Evolutionary conservation across 2,797 vertebrate genomes (phyloP).

Genomic region (Arnoldichthys spilopterus): DNA sequence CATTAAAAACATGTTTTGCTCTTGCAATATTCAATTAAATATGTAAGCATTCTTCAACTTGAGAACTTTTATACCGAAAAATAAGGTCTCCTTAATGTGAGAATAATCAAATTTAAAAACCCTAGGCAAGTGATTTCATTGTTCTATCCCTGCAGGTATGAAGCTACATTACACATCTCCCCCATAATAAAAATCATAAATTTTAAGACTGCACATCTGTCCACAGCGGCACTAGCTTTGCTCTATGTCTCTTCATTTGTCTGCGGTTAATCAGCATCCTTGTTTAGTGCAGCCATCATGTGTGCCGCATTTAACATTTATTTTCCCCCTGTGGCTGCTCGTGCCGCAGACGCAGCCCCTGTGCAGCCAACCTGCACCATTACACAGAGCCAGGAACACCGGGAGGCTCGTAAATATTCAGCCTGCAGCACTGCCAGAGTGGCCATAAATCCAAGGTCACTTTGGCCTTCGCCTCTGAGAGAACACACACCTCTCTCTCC

Average conservation of each 20-base stretch:
- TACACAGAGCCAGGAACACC: constrained; percentile 57
- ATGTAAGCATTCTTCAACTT: too few species aligned
- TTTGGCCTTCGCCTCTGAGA: constrained; percentile 57
- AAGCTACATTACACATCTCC: constrained; percentile 44
- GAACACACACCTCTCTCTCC: constrained; percentile 38
- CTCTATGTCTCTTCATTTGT: constrained; percentile 36
- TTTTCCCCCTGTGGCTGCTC: constrained; percentile 45
- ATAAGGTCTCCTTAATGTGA: neutral
- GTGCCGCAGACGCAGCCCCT: constrained; percentile 52
- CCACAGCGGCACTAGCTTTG: constrained; percentile 36
- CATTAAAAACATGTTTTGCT: neutral
- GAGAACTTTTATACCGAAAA: neutral
- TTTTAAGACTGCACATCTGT: constrained; percentile 59
- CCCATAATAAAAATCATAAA: constrained; percentile 62
- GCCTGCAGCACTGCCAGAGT: constrained; percentile 25
- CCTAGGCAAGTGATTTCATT: neutral
- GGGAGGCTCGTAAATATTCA: constrained; percentile 64
- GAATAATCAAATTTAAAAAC: constrained; percentile 32
- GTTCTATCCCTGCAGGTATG: neutral
- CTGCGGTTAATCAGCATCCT: constrained; percentile 49
- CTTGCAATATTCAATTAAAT: neutral
- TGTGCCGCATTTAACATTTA: constrained; percentile 36
- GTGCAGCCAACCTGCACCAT: constrained; percentile 64
- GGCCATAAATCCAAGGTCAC: constrained; percentile 68
- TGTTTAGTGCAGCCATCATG: constrained; percentile 42